Conservation (phyloP, 2,113 vertebrate species). For the Pseudorhombus dupliciocellatus region DNA sequence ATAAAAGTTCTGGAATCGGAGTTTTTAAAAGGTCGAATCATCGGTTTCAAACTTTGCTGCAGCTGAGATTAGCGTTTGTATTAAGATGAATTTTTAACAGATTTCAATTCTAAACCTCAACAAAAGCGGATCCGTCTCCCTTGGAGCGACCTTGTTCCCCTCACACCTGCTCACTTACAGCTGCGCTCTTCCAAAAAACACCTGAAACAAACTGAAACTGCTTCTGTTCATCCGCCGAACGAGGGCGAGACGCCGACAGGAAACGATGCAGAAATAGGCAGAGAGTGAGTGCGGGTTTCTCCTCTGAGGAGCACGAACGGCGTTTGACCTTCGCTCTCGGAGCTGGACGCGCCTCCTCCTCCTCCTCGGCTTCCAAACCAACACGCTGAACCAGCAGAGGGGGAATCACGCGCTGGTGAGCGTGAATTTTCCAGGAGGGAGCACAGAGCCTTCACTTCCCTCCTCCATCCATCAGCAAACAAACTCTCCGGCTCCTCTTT, state of each 20-base stretch:
- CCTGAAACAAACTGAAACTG: background rate
- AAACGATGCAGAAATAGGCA: background rate
- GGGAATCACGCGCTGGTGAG: constrained; percentile 1
- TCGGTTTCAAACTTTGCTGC: no score
- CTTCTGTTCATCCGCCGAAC: background rate
- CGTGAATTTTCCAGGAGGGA: constrained; percentile 26
- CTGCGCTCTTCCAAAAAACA: background rate
- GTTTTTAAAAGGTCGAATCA: no score
- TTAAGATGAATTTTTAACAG: no score
- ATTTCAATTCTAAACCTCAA: no score
- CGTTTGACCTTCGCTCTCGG: constrained; percentile 17
- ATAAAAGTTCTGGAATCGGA: no score
- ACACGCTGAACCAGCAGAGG: constrained; percentile 19
- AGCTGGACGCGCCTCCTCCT: background rate
- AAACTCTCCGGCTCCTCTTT: background rate
- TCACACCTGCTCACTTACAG: background rate
- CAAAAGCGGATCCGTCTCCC: no score
- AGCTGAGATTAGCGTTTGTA: no score
- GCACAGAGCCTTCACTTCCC: constrained; percentile 28
- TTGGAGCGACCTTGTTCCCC: background rate
- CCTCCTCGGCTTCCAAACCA: background rate
- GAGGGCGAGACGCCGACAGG: background rate
- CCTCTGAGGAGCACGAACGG: background rate
- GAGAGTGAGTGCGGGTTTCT: background rate
- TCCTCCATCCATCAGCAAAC: constrained; percentile 15